These are phyloP conservation scores for Cerceris ruficornis DNA, from an alignment of 2,888 invertebrate species.

Conservation along the genomic window DNA sequence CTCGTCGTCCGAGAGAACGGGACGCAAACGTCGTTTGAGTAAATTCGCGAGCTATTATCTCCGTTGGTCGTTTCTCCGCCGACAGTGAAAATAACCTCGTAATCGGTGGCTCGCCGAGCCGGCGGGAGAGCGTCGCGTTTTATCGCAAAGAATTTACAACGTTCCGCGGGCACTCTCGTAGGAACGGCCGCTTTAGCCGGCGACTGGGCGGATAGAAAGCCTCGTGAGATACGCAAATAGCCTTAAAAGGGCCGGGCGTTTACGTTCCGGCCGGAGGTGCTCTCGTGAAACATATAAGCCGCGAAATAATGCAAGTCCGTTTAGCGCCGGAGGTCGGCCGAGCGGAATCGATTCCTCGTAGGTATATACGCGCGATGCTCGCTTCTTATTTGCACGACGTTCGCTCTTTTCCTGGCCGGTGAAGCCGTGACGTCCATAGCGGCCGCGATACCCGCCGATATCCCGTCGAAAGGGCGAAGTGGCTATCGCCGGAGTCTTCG, in stretches of 20 bases:
- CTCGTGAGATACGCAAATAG: conserved; percentile 41
- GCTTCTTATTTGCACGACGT: too few species aligned
- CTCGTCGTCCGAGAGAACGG: too few species aligned
- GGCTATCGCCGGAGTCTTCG: too few species aligned
- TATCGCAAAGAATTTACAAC: not conserved
- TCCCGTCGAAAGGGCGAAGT: too few species aligned
- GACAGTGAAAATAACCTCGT: not conserved
- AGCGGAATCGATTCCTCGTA: not conserved
- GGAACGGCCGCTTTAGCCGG: not conserved
- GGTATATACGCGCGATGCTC: not conserved
- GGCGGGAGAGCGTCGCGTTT: not conserved
- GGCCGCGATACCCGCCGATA: too few species aligned
- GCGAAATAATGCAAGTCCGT: conserved; percentile 18
- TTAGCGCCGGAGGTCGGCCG: not conserved
- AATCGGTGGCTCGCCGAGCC: not conserved
- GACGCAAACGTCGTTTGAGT: too few species aligned
- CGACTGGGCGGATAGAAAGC: conserved; percentile 34
- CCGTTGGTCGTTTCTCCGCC: not conserved
- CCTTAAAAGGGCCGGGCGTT: conserved; percentile 28
- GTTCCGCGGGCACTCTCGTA: conserved; percentile 10
- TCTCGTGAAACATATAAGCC: conserved; percentile 15
- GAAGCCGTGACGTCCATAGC: too few species aligned
- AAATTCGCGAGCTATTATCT: not conserved
- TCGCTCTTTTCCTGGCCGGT: too few species aligned
- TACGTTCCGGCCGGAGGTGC: not conserved